phyloP scores from a whole-genome alignment of 2,888 invertebrate species.

The Esperia sulphurella region DNA sequence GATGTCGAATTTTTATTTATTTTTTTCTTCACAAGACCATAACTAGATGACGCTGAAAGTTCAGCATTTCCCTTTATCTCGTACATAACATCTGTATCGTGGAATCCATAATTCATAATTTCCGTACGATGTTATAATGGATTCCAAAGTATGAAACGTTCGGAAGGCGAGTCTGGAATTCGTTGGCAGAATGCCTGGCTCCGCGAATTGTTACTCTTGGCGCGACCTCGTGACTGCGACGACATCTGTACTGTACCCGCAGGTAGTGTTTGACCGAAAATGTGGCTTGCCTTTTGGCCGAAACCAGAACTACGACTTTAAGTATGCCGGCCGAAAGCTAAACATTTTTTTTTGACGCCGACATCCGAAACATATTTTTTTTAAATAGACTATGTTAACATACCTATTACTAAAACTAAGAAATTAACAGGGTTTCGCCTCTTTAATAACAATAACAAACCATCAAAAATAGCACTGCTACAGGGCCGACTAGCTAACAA shows the following conservation, averaged over 20 bases:
- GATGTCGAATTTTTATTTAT: neutral
- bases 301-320: neutral
- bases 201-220: conserved; percentile 32
- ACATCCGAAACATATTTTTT: too few relatives aligned
- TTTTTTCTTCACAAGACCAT: neutral
- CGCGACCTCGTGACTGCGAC: conserved; percentile 23
- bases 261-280: conserved; percentile 6
- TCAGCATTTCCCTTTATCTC: too few relatives aligned
- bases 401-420: too few relatives aligned
- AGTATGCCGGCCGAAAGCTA: too few relatives aligned
- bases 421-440: too few relatives aligned
- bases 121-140: neutral
- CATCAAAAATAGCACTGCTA: too few relatives aligned
- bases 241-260: conserved; percentile 31
- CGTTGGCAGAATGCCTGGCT: conserved; percentile 54
- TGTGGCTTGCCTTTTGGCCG: neutral
- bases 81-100: too few relatives aligned
- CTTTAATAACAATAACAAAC: too few relatives aligned
- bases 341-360: too few relatives aligned
- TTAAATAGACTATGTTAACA: too few relatives aligned
- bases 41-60: too few relatives aligned
- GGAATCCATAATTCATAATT: neutral
- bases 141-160: neutral
- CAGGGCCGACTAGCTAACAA: too few relatives aligned
- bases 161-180: conserved; percentile 4